These are phyloP conservation scores for Bombus waltoni DNA, from an alignment of 1,140 invertebrate genomes.

Conservation along the genomic window DNA sequence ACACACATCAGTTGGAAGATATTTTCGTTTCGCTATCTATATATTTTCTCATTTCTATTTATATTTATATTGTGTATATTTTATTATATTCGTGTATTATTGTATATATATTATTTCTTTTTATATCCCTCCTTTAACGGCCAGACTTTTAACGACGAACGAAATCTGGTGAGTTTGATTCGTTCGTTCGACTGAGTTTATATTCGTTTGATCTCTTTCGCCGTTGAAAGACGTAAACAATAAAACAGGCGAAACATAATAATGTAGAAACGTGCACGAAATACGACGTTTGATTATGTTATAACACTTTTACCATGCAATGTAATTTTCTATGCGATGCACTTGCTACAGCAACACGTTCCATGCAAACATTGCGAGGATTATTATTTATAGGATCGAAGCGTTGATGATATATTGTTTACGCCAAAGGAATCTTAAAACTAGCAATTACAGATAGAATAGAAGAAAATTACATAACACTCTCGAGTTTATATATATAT, in stretches of 20 bases:
- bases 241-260: no score
- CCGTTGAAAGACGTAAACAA: no score
- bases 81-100: no score
- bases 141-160: not conserved
- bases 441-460: not conserved
- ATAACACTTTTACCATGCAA: no score
- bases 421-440: not conserved
- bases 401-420: not conserved
- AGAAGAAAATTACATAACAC: not conserved
- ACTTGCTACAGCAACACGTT: not conserved
- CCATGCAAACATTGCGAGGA: not conserved
- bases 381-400: not conserved
- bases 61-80: no score
- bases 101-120: no score
- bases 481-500: not conserved
- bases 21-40: not conserved
- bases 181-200: no score
- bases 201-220: no score
- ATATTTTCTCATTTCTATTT: not conserved
- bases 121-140: not conserved
- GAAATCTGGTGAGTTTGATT: no score
- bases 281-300: no score
- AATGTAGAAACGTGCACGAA: no score
- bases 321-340: no score
- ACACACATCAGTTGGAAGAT: not conserved